Percentiles rank a stretch among this genome's conserved stretches.
phyloP scores from a whole-genome alignment of 2,888 invertebrate species.

The Eretmocerus hayati region DNA sequence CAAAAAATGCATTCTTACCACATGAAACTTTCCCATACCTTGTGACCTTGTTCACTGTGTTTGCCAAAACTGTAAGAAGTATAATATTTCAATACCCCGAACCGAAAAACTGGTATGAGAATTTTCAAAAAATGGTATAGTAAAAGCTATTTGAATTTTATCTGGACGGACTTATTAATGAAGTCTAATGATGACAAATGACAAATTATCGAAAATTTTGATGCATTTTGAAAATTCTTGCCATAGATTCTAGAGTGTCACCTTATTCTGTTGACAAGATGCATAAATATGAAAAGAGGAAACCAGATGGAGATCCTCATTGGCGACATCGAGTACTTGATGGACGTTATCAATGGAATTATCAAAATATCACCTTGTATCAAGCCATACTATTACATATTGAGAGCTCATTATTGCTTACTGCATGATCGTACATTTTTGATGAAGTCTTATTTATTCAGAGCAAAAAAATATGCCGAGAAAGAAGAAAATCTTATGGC shows the following conservation, averaged over 20 bases:
- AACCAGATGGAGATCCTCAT: constrained; percentile 18
- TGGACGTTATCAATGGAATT: constrained; percentile 14
- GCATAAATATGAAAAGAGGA: constrained; percentile 28
- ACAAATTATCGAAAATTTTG: neutral
- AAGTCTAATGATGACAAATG: too few relatives aligned
- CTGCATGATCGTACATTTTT: constrained; percentile 17
- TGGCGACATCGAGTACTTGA: constrained; percentile 16
- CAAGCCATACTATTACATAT: constrained; percentile 26
- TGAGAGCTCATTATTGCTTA: constrained; percentile 26
- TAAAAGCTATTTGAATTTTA: too few relatives aligned
- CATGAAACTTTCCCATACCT: too few relatives aligned
- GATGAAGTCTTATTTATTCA: constrained; percentile 14
- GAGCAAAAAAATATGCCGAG: constrained; percentile 22
- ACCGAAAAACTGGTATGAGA: too few relatives aligned
- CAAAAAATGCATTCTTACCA: too few relatives aligned
- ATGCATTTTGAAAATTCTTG: neutral
- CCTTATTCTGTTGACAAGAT: constrained; percentile 27
- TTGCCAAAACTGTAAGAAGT: too few relatives aligned
- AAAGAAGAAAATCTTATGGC: constrained; percentile 25
- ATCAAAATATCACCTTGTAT: constrained; percentile 17
- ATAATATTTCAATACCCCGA: too few relatives aligned
- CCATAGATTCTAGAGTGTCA: constrained; percentile 30
- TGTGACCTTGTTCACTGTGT: too few relatives aligned
- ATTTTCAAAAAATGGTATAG: too few relatives aligned
- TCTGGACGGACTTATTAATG: too few relatives aligned